These are phyloP conservation scores for Aporophyla nigra DNA, from an alignment of 2,888 invertebrate genomes.

Conservation along the genomic window DNA sequence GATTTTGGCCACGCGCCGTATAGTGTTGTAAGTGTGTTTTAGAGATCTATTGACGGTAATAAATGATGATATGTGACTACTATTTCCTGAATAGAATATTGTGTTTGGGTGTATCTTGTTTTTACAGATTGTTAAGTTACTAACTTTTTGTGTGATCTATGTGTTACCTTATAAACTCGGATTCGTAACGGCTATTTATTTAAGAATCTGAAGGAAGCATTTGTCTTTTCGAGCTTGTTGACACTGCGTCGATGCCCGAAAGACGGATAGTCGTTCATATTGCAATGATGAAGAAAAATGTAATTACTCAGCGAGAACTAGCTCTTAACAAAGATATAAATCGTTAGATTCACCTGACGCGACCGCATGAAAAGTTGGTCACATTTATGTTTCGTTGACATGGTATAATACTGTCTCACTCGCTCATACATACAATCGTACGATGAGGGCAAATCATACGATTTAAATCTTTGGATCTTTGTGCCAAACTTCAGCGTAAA, in stretches of 20 bases:
- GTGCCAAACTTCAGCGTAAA: not conserved
- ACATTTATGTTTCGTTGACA: not conserved
- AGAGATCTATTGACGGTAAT: not conserved
- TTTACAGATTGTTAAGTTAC: not conserved
- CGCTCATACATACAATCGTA: not conserved
- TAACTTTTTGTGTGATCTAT: not conserved
- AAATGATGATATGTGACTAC: conserved; percentile 4
- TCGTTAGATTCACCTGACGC: not conserved
- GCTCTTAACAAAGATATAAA: not conserved
- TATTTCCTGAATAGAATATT: not conserved
- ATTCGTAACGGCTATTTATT: too few relatives aligned
- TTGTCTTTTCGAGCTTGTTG: not conserved
- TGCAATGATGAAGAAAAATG: not conserved
- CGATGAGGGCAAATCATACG: not conserved
- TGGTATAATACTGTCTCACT: not conserved
- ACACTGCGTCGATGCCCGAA: not conserved
- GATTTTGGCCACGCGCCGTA: not conserved
- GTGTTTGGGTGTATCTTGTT: not conserved
- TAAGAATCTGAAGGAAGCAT: not conserved
- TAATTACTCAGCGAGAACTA: not conserved
- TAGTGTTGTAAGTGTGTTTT: not conserved
- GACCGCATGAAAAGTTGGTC: not conserved
- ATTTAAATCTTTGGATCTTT: not conserved
- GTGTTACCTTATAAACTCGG: not conserved
- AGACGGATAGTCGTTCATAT: not conserved